These are phyloP conservation scores for Buceros bicornis DNA, from an alignment of 2,797 vertebrate genomes.

Conservation along the genomic window DNA sequence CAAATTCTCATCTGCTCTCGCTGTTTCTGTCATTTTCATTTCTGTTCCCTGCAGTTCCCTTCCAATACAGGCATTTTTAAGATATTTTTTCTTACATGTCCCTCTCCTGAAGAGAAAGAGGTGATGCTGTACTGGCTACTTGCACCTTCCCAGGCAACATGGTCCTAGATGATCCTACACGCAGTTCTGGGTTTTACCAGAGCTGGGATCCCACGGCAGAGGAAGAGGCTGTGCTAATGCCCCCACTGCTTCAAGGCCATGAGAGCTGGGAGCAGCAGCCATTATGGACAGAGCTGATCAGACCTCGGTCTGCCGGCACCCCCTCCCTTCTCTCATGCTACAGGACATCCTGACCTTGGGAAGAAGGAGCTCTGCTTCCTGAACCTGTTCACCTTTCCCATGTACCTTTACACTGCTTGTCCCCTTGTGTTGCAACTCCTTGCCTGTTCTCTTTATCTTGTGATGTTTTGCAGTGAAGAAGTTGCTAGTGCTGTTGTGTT, in stretches of 20 bases:
- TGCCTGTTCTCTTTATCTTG: background rate
- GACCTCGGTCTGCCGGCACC: background rate
- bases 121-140: background rate
- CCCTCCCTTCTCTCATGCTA: background rate
- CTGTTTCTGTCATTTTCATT: background rate
- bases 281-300: background rate
- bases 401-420: background rate
- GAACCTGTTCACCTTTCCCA: background rate
- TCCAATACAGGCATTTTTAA: background rate
- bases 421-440: background rate
- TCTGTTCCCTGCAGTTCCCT: background rate
- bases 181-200: background rate
- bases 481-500: background rate
- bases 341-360: background rate
- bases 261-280: background rate
- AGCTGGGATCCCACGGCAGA: background rate
- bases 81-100: background rate
- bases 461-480: background rate
- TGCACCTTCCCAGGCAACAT: background rate
- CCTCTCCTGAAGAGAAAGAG: background rate
- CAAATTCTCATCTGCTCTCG: conserved; percentile 2
- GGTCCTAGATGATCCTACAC: background rate
- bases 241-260: background rate
- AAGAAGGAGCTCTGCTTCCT: background rate
- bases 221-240: fast-evolving